Conservation (phyloP, 2,888 invertebrate species). For the Acanthococcus lagerstroemiae region DNA sequence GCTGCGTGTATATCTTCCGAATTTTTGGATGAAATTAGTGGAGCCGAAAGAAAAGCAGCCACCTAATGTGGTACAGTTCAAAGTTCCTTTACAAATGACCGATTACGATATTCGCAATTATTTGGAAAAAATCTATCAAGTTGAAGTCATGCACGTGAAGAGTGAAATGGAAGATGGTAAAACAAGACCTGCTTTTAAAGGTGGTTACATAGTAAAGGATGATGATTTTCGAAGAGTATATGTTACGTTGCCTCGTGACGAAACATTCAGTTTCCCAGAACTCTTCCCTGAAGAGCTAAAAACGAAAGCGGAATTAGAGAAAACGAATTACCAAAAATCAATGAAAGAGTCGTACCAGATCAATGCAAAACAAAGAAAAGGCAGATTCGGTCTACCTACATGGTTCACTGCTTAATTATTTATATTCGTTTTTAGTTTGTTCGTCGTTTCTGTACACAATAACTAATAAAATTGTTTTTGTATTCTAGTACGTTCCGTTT, state of each 20-base stretch:
- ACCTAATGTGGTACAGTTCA: conserved; percentile 73
- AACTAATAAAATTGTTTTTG: too few relatives aligned
- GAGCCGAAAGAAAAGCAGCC: conserved; percentile 56
- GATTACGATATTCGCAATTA: conserved; percentile 81
- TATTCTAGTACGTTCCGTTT: too few relatives aligned
- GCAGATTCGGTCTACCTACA: conserved; percentile 60
- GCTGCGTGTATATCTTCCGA: conserved; percentile 79
- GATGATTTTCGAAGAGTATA: conserved; percentile 74
- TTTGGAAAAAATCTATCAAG: conserved; percentile 86
- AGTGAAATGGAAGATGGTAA: conserved; percentile 64
- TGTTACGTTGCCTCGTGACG: conserved; percentile 61
- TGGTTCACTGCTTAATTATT: conserved; percentile 50
- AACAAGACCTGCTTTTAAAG: conserved; percentile 38
- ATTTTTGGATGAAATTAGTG: conserved; percentile 94
- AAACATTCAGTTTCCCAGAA: conserved; percentile 67
- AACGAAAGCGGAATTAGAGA: conserved; percentile 49
- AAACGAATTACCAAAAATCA: conserved; percentile 51
- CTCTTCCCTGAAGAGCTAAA: conserved; percentile 47
- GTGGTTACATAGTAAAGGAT: conserved; percentile 62
- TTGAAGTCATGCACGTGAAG: conserved; percentile 66
- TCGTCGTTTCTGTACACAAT: too few relatives aligned
- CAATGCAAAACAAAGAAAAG: conserved; percentile 54
- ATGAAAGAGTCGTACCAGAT: conserved; percentile 51
- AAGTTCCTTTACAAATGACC: conserved; percentile 91
- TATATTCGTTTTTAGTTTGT: neutral